Conservation (phyloP, 1,140 invertebrate genomes). For the Drosophila subpulchrella region DNA sequence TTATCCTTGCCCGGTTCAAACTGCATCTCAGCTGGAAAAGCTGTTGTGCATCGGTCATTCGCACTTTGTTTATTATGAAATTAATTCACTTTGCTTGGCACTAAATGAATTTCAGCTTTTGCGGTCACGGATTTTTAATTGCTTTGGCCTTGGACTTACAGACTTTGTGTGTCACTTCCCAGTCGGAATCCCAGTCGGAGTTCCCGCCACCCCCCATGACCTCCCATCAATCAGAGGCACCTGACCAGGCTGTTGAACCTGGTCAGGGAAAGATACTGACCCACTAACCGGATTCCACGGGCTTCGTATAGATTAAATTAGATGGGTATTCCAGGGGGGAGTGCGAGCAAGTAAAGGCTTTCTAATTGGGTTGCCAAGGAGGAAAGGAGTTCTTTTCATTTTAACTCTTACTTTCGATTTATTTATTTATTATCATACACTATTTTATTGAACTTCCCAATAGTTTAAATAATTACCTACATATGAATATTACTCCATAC, state of each 20-base stretch:
- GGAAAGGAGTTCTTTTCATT: no score
- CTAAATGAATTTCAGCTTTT: constrained; percentile 49
- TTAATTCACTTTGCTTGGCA: constrained; percentile 50
- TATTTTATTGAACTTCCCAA: no score
- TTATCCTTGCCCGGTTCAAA: constrained; percentile 31
- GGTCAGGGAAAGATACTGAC: constrained; percentile 10
- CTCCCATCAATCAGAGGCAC: constrained; percentile 28
- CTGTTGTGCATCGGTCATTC: constrained; percentile 1
- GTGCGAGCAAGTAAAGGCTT: not conserved
- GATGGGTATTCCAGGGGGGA: not conserved
- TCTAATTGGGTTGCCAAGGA: not conserved
- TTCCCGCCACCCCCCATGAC: not conserved
- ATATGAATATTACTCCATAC: no score
- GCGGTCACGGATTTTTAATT: constrained; percentile 51
- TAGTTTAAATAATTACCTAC: no score
- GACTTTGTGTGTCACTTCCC: constrained; percentile 6
- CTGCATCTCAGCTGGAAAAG: constrained; percentile 31
- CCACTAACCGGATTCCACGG: constrained; percentile 8
- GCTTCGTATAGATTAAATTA: not conserved
- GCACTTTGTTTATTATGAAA: constrained; percentile 45
- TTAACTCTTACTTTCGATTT: no score
- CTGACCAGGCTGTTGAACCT: constrained; percentile 6
- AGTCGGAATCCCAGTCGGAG: not conserved
- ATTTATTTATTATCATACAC: no score
- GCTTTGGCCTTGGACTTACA: constrained; percentile 30